Base-by-base conservation (phyloP, 2,797 vertebrate genomes). In the Macropodus opercularis region DNA sequence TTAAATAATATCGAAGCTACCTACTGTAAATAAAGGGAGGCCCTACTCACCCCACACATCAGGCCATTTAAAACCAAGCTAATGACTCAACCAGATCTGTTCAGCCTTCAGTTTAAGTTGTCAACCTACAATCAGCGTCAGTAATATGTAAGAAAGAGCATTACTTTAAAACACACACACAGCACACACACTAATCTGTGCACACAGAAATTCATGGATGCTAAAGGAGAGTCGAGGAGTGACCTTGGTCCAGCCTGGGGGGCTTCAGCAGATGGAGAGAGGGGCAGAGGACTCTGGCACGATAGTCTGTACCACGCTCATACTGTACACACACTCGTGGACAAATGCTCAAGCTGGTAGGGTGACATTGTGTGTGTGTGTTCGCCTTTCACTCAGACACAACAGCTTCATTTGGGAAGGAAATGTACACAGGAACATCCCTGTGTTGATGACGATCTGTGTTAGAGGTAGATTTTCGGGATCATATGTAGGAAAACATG, bases 231-330 rank as follows among this genome's bases (percentile, higher is more conserved):
- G 69, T 44, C 64, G 70, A 81, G 72, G 24, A 83, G 73, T 90
- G 87, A 90, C 87, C 88, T 90, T 90, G 88, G 77, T 90, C 77
- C 84, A 85, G 84, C 88, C 86, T 85, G 72, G 83, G 86, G 85
- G 86, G 83, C 68, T 86, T 81, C 77, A 83, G 84, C 88, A 90
- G 89, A 89, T 90, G 87, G 87, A 87, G 77, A 79, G 79, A 84
- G 83, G 83, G 87, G 80, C 81, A 87, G 81, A 89, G 85, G 86
- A 84, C 77, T 84, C 85, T 90, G 85, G 85, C 88, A 85, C 69
- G 35, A 70, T 49, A 51, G 68, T 67, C 84, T 75, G 47, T 61
- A 54, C 3, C 68, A 47, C 71, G 49, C 57, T 69, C 63, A 62
- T 51, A n/a, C n/a, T n/a, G n/a, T n/a, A 70, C 63, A 52, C 56